These are phyloP conservation scores for Eretmochelys imbricata DNA, from an alignment of 2,113 vertebrate genomes.

Conservation along the genomic window DNA sequence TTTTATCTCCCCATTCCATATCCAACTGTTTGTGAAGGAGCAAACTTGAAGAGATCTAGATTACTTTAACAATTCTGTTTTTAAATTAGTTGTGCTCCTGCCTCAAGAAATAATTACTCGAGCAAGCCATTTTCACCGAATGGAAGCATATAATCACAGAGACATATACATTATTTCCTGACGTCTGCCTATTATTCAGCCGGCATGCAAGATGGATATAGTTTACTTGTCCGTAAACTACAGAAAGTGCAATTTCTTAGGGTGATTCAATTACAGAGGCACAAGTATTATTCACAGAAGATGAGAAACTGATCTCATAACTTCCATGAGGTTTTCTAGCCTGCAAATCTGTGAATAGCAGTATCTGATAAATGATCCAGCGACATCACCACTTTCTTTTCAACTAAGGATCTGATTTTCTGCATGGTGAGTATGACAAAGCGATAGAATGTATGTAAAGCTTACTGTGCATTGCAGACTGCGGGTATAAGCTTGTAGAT, in stretches of 20 bases:
- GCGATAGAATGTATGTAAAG: not conserved
- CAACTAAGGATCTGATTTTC: not conserved
- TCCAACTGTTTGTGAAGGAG: not conserved
- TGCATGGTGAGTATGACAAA: not conserved
- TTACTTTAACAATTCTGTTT: not conserved
- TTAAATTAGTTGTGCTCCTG: not conserved
- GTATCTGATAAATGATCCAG: not conserved
- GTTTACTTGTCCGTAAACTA: not conserved
- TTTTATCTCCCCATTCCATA: not conserved
- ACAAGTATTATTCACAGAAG: not conserved
- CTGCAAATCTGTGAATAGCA: not conserved
- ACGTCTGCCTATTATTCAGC: not conserved
- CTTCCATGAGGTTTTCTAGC: not conserved
- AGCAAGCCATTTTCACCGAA: not conserved
- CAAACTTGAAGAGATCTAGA: not conserved
- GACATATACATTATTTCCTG: not conserved
- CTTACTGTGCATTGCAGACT: not conserved
- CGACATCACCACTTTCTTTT: not conserved
- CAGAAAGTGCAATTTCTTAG: not conserved
- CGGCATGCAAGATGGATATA: not conserved
- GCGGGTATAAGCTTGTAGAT: accelerated
- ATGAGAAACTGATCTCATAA: not conserved
- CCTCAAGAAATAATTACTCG: not conserved
- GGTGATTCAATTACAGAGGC: not conserved
- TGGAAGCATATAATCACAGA: not conserved